Conservation (phyloP, 1,140 invertebrate genomes). For the Drosophila albomicans region DNA sequence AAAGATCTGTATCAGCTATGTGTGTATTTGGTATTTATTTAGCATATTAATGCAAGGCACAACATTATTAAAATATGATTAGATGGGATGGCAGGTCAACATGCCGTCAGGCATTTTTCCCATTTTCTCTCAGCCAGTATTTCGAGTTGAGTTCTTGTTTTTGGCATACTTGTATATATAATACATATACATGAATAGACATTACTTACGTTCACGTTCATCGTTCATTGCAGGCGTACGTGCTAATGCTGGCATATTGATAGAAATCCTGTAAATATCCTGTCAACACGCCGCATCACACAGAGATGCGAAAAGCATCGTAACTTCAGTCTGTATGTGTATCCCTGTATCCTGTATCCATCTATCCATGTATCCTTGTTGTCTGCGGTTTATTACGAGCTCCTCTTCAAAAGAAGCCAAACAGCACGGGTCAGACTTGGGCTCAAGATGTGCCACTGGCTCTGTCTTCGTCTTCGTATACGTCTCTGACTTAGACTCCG, state of each 20-base stretch:
- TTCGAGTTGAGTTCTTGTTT: not conserved
- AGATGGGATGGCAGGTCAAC: constrained; percentile 45
- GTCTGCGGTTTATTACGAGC: constrained; percentile 37
- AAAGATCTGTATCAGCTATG: constrained; percentile 35
- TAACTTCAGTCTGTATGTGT: constrained; percentile 22
- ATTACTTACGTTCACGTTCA: constrained; percentile 71
- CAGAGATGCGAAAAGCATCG: not conserved
- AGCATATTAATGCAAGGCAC: constrained; percentile 44
- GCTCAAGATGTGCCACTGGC: no score
- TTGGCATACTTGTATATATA: not conserved
- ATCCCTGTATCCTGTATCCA: constrained; percentile 8
- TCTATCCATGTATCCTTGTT: constrained; percentile 6
- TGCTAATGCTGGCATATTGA: constrained; percentile 78
- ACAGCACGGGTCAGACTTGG: constrained; percentile 13
- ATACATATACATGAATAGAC: constrained; percentile 12
- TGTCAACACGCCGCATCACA: constrained; percentile 69
- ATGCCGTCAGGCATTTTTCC: constrained; percentile 33
- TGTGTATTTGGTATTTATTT: constrained; percentile 39
- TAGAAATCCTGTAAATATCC: constrained; percentile 82
- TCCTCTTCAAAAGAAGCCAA: constrained; percentile 10
- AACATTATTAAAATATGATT: constrained; percentile 57
- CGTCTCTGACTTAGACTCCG: not conserved
- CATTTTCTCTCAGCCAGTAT: constrained; percentile 16
- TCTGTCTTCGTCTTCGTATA: not conserved
- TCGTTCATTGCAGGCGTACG: constrained; percentile 62